Evolutionary conservation across 2,888 invertebrate species (phyloP), one percentile per base, ranked within the genome.

Genomic region (Xestia ashworthii): DNA sequence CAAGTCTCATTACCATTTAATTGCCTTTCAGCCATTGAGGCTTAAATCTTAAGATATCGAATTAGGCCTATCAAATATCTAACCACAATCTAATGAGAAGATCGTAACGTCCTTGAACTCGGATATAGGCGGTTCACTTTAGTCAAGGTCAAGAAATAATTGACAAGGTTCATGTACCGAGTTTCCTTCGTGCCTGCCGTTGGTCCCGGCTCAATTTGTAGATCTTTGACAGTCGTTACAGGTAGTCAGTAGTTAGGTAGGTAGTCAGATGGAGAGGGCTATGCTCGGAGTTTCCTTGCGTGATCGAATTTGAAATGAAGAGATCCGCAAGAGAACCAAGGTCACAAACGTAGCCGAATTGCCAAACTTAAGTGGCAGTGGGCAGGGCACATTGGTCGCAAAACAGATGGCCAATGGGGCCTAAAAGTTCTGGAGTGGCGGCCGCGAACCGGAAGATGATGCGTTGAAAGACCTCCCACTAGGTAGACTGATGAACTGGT

Each of bases 31-130:
- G n/a, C 41, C 14, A 55, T 69, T 55, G 12, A 44, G 0, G 48
- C 14, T 48, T 41, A 4, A 32, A 78, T 78, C 16, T 50, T 38
- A 32, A 69, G 32, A 44, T 69, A n/a, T 46, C 53, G 14, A 53
- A 46, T 53, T 16, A 9, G 8, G 14, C 50, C 50, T 79, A 58
- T 66, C 22, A 78, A 22, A 71, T 78, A 79, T 71, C 55, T n/a
- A 6, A 12, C 44, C 22, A 25, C 22, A 60, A 60, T 71, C 16
- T 79, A 53, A 79, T 60, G 3, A 78, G 38, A 46, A 5, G 11
- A 38, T 14, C 14, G 12, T 0, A 48, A 38, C 46, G n/a, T 38
- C 48, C 32, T 70, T 65, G 46, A 68, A 64, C 14, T 32, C 38
- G n/a, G 32, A 19, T 50, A 5, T 16, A 19, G 25, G 25, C 11